Evolutionary conservation across 2,797 vertebrate genomes (phyloP).

Genomic region (Poecile montanus): DNA sequence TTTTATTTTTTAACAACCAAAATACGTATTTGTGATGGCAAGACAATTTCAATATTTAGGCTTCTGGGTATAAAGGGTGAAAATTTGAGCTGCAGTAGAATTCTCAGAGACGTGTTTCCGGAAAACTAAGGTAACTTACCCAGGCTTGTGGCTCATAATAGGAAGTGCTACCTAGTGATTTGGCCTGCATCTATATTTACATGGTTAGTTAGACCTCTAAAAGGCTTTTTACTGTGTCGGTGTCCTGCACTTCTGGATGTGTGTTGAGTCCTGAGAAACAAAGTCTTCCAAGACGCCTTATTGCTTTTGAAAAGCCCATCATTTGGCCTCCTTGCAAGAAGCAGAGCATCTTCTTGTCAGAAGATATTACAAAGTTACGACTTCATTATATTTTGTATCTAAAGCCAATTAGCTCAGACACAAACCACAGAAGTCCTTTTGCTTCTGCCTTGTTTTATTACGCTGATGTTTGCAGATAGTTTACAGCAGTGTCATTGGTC

Average conservation of each 20-base stretch:
- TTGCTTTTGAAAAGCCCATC: background rate
- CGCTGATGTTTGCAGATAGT: conserved; percentile 19
- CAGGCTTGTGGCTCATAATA: background rate
- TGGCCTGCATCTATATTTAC: background rate
- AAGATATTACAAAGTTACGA: background rate
- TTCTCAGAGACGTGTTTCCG: background rate
- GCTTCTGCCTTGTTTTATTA: conserved; percentile 49
- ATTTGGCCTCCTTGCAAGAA: background rate
- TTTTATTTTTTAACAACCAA: background rate
- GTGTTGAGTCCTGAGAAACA: background rate
- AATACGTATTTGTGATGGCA: background rate
- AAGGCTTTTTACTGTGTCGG: background rate
- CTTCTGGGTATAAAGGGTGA: background rate
- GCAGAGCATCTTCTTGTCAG: background rate
- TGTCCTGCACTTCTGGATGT: background rate
- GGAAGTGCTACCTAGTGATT: background rate
- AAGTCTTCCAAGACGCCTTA: background rate
- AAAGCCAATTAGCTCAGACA: conserved; percentile 16
- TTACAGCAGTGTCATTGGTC: conserved; percentile 13
- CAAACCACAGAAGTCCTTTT: conserved; percentile 12
- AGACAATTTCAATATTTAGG: background rate
- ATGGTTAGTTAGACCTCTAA: background rate
- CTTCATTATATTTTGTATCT: background rate
- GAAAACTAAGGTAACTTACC: background rate
- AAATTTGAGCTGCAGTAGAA: background rate